phyloP scores from a whole-genome alignment of 2,797 vertebrate genomes.

The Labeo calbasu region DNA sequence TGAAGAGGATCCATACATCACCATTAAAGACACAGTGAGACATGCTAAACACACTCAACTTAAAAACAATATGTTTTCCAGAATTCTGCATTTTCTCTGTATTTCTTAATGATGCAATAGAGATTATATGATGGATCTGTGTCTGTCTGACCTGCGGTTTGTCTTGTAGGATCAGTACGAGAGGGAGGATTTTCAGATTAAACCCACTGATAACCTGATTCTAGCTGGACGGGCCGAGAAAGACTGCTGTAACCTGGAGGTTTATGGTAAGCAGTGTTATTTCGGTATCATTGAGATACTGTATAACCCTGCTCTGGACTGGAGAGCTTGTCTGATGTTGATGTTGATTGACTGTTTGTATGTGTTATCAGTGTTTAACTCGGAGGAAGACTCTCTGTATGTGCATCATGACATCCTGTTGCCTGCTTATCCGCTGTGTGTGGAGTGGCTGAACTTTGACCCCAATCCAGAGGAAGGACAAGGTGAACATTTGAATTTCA shows the following conservation, averaged over 20 bases:
- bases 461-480: constrained; percentile 86
- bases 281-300: not conserved
- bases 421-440: constrained; percentile 92
- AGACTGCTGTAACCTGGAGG: constrained; percentile 92
- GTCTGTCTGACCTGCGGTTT: not conserved
- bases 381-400: constrained; percentile 91
- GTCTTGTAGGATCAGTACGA: constrained; percentile 91
- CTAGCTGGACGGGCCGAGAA: constrained; percentile 89
- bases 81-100: not conserved
- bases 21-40: constrained; percentile 93
- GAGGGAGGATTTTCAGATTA: constrained; percentile 92
- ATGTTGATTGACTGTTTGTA: not conserved
- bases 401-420: constrained; percentile 94
- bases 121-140: not conserved
- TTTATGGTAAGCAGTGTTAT: constrained; percentile 77
- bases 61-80: not conserved
- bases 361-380: constrained; percentile 87
- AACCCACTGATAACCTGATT: constrained; percentile 90
- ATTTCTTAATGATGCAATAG: not conserved
- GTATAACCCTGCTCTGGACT: not conserved
- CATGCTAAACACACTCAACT: not conserved
- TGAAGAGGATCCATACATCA: constrained; percentile 93
- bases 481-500: constrained; percentile 71
- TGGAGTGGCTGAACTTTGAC: constrained; percentile 97
- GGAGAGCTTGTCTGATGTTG: not conserved